phyloP scores from a whole-genome alignment of 2,888 invertebrate species.

The Hipparchia sbordonii region DNA sequence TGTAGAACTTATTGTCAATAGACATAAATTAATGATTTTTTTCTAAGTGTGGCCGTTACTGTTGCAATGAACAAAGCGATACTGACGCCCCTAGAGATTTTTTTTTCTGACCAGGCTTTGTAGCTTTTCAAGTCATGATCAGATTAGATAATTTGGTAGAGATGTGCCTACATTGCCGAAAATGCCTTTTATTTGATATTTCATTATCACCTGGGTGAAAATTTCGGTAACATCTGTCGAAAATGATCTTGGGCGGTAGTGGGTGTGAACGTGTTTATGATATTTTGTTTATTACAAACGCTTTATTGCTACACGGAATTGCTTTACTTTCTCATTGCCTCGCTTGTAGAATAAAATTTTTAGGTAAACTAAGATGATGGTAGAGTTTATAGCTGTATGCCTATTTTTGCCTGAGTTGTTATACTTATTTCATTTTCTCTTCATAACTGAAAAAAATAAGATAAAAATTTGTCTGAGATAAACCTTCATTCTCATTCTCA shows the following conservation, averaged over 20 bases:
- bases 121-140: background rate
- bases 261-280: conserved; percentile 47
- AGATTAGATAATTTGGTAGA: background rate
- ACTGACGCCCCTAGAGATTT: too few species aligned
- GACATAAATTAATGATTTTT: too few species aligned
- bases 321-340: conserved; percentile 10
- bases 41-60: too few species aligned
- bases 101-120: background rate
- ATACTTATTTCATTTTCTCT: background rate
- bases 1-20: too few species aligned
- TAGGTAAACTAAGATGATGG: background rate
- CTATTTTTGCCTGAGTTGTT: too few species aligned
- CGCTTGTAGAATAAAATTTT: background rate
- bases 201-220: conserved; percentile 59
- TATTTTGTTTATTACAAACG: conserved; percentile 36
- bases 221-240: conserved; percentile 51
- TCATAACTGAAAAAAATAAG: background rate
- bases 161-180: background rate
- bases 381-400: background rate
- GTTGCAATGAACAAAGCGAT: too few species aligned
- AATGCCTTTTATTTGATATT: conserved; percentile 59
- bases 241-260: conserved; percentile 43
- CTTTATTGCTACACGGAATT: conserved; percentile 24
- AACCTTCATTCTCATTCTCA: too few species aligned
- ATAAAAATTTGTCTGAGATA: background rate